phyloP scores from a whole-genome alignment of 1,140 invertebrate genomes.

The Hycleus phaleratus region DNA sequence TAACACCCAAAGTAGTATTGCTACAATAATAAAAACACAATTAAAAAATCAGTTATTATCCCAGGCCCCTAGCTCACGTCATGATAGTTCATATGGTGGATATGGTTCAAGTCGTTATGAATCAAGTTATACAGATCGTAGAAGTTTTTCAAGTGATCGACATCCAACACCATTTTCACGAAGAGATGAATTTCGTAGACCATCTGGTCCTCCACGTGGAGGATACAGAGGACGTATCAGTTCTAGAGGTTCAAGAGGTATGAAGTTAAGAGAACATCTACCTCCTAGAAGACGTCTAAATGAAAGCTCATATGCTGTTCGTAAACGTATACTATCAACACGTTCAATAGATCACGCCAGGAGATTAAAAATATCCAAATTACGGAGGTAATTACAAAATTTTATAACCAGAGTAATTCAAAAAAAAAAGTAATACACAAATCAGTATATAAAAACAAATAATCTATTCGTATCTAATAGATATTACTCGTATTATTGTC shows the following conservation, averaged over 20 bases:
- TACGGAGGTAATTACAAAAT: conserved; percentile 38
- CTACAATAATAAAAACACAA: not conserved
- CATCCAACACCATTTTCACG: conserved; percentile 23
- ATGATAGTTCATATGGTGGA: conserved; percentile 32
- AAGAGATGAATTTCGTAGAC: conserved; percentile 37
- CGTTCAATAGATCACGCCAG: conserved; percentile 31
- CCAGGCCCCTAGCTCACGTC: conserved; percentile 36
- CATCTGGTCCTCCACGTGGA: conserved; percentile 29
- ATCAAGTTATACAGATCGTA: conserved; percentile 29
- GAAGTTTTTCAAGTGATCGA: conserved; percentile 35
- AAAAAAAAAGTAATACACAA: conserved; percentile 13
- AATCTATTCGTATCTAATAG: not conserved
- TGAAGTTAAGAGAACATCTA: conserved; percentile 27
- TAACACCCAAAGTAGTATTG: conserved; percentile 6
- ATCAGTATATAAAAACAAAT: not conserved
- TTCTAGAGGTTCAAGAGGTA: conserved; percentile 27
- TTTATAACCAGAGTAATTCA: conserved; percentile 10
- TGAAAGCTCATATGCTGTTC: conserved; percentile 34
- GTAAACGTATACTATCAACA: conserved; percentile 29
- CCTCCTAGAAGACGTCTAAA: conserved; percentile 27
- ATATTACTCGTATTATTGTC: no score
- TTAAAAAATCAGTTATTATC: conserved; percentile 14
- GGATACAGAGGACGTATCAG: conserved; percentile 34
- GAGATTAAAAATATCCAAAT: conserved; percentile 33
- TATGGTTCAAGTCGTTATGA: conserved; percentile 29